Evolutionary conservation across 2,888 invertebrate species (phyloP), one percentile per base, ranked within the genome.

Genomic region (Nineta flava): DNA sequence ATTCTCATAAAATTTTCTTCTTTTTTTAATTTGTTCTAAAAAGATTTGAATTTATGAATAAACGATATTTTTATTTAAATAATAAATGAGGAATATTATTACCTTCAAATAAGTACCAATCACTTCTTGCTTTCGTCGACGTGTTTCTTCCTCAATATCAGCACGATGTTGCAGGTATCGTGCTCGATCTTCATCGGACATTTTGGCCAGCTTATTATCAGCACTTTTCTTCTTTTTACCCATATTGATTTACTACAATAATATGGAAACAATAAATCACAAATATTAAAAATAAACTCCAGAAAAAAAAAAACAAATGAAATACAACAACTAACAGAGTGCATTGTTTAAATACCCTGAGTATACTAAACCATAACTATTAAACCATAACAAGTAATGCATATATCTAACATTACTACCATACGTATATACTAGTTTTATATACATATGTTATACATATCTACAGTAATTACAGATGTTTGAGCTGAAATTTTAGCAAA

Each of bases 101-200:
- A 87, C 87, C 76, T 87, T 88, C 65, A 87, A 81, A 59, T 84
- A 90, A 44, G 79, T 77, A 9, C 83, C 76, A 52, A 90, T 79
- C 0, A 90, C 71, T 60, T 88, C 87, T 59, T 86, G 79, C 61
- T 88, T 87, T 54, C 88, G 74, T 12, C 86, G 69, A 38, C 81
- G 73, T 0, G 84, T 83, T 62, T 90, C 90, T 60, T 88, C 83
- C 62, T 88, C 88, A 32, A 84, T 68, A 55, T 88, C 88, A 1
- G 87, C 86, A 19, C 83, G 75, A 60, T 85, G 84, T 61, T 88
- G 87, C 47, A 88, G 68, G 65, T 87, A 90, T 50, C 87, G 70
- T 1, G 81, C 78, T 2, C 85, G 73, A 61, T 90, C 87, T 62
- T 88, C 88, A 54, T 88, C 88, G 0, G 81, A 83, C 88, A 90